Percentiles rank a stretch among this genome's conserved stretches.
Evolutionary conservation across 92 coral and sea anemone genomes (phyloP).

Genomic region (Porites lobata): DNA sequence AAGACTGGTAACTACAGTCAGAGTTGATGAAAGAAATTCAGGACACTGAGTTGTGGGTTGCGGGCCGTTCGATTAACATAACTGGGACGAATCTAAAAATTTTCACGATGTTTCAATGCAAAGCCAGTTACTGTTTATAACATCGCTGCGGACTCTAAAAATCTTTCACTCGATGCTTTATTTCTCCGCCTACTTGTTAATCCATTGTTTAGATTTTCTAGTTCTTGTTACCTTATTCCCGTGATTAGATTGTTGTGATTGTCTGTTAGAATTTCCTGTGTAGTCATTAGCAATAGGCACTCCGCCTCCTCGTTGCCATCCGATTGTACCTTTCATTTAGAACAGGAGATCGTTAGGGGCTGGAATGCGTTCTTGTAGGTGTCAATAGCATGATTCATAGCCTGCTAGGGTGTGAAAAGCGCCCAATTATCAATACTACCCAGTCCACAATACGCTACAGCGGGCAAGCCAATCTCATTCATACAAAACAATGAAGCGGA

Average conservation of each 20-base stretch:
- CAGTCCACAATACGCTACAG: slow-evolving; percentile 31
- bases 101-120: not conserved
- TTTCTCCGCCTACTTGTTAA: slow-evolving; percentile 52
- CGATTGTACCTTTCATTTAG: not conserved
- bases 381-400: slow-evolving; percentile 40
- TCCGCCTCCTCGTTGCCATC: slow-evolving; percentile 34
- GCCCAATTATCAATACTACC: slow-evolving; percentile 30
- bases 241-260: slow-evolving; percentile 32
- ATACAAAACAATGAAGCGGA: slow-evolving; percentile 42
- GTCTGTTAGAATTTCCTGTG: slow-evolving; percentile 51
- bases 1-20: too few relatives aligned
- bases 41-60: too few relatives aligned
- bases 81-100: too few relatives aligned
- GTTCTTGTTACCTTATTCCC: slow-evolving; percentile 1
- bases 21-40: too few relatives aligned
- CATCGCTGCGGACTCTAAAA: not conserved
- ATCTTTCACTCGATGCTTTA: not conserved
- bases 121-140: not conserved
- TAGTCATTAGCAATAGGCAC: slow-evolving; percentile 30
- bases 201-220: slow-evolving; percentile 1
- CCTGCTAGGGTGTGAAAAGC: slow-evolving; percentile 9
- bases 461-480: slow-evolving; percentile 53
- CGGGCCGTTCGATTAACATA: too few relatives aligned
- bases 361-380: slow-evolving; percentile 31
- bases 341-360: slow-evolving; percentile 27